These are phyloP conservation scores for Cryptocheilus praepositus DNA, from an alignment of 2,888 invertebrate species.

Conservation along the genomic window DNA sequence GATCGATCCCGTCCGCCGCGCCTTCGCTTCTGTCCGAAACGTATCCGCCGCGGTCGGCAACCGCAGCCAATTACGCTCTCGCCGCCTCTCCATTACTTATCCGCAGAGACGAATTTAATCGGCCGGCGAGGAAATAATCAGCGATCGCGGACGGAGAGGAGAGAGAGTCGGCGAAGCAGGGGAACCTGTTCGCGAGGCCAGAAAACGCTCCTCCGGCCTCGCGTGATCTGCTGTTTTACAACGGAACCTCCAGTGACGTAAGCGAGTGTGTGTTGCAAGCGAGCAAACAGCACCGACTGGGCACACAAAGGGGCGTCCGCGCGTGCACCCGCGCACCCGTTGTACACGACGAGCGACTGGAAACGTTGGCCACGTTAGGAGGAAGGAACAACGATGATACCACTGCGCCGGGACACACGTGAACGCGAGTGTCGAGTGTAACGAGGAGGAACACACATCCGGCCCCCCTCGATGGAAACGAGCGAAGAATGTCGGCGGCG, in stretches of 20 bases:
- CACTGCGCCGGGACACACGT: no score
- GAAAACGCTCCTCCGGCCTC: slow-evolving; percentile 31
- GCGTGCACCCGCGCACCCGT: no score
- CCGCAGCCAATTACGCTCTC: slow-evolving; percentile 1
- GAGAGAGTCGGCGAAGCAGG: not conserved
- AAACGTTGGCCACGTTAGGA: no score
- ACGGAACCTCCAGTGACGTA: slow-evolving; percentile 32
- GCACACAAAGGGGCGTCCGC: not conserved
- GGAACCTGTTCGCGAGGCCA: slow-evolving; percentile 26
- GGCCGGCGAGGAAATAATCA: no score
- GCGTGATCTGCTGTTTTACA: slow-evolving; percentile 33
- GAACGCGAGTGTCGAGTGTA: no score
- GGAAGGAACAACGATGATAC: no score
- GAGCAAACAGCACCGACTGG: not conserved
- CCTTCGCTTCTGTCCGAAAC: no score
- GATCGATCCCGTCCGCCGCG: not conserved
- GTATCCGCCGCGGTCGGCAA: no score
- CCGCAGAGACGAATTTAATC: no score
- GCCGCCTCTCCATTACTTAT: slow-evolving; percentile 11
- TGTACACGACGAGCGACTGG: no score
- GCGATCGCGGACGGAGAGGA: no score
- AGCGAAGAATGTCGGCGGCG: slow-evolving; percentile 26
- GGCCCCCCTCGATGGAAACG: slow-evolving; percentile 5
- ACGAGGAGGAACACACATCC: slow-evolving; percentile 14
- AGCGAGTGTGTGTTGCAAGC: slow-evolving; percentile 10